Conservation (phyloP, 2,797 vertebrate species). For the Silurus lanzhouensis region DNA sequence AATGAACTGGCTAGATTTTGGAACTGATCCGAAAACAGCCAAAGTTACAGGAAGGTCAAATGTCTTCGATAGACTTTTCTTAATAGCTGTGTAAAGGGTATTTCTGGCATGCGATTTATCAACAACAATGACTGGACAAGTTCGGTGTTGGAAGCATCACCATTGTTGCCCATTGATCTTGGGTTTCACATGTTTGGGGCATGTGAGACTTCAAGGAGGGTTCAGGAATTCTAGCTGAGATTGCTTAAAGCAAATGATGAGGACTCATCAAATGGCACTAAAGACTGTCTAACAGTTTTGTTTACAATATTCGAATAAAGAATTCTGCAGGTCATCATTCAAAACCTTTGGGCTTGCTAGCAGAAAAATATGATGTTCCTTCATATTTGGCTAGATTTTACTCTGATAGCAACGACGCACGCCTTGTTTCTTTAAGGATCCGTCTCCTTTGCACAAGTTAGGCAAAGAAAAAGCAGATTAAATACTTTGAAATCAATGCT, state of each 20-base stretch:
- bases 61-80: not conserved
- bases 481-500: not conserved
- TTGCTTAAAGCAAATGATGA: no score
- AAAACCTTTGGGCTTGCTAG: not conserved
- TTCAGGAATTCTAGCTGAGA: no score
- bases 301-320: no score
- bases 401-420: not conserved
- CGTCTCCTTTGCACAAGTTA: not conserved
- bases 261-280: no score
- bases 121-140: not conserved
- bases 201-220: not conserved
- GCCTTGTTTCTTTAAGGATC: not conserved
- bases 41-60: not conserved
- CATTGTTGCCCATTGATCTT: not conserved
- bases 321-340: not conserved
- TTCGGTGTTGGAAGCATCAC: not conserved
- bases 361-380: not conserved
- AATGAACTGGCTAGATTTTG: no score
- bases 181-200: not conserved
- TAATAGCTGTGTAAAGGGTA: not conserved
- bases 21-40: no score
- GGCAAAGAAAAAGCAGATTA: not conserved
- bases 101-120: not conserved
- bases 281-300: not conserved
- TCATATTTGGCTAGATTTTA: not conserved